These are phyloP conservation scores for Gavia stellata DNA, from an alignment of 2,113 vertebrate species.

Conservation along the genomic window DNA sequence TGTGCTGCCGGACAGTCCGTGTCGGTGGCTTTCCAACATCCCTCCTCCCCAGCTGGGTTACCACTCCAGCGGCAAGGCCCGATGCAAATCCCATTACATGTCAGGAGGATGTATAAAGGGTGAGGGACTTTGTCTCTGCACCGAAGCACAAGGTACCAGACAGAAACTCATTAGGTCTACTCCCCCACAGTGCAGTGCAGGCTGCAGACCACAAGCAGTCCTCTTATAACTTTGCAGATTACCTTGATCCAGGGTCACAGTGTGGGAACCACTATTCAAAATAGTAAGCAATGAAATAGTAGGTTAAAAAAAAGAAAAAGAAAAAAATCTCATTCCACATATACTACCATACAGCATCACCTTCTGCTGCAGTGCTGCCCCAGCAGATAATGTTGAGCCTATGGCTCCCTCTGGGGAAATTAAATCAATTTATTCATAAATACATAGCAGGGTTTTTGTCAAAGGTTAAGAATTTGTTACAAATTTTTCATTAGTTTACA, in stretches of 20 bases:
- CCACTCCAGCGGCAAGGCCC: not conserved
- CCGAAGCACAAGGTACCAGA: accelerated
- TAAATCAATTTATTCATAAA: not conserved
- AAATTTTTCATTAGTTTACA: not conserved
- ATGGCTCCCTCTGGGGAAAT: not conserved
- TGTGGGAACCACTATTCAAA: not conserved
- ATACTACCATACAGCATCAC: not conserved
- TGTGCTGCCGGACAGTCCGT: accelerated
- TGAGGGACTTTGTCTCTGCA: not conserved
- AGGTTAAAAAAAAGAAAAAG: not conserved
- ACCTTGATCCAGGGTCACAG: not conserved
- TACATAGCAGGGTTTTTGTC: not conserved
- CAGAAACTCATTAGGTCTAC: not conserved
- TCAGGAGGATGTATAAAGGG: not conserved
- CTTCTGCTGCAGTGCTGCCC: not conserved
- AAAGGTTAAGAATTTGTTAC: not conserved
- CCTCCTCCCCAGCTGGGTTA: not conserved
- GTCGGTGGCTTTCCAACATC: not conserved
- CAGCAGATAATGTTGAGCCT: not conserved
- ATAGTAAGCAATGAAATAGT: not conserved
- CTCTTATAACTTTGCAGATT: not conserved
- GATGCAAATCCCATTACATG: not conserved
- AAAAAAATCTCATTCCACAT: not conserved
- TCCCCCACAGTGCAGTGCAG: accelerated
- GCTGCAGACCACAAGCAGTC: not conserved